These are phyloP conservation scores for Lasiurus borealis DNA, from an alignment of 2,113 vertebrate species.

Conservation along the genomic window DNA sequence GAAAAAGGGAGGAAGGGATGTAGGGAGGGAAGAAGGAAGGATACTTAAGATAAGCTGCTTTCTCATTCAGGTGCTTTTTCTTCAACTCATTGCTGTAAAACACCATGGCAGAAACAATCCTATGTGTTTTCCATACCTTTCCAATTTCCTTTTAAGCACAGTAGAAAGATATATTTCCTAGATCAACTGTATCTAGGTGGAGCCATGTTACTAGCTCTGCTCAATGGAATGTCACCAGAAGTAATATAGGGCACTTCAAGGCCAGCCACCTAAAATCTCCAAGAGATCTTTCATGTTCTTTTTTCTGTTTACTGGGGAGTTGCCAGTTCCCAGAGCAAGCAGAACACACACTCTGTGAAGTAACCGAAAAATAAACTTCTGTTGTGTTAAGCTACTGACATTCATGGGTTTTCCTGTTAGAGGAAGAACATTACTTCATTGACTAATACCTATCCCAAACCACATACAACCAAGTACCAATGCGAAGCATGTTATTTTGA, in stretches of 20 bases:
- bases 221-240: not conserved
- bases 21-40: no score
- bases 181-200: not conserved
- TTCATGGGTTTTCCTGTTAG: not conserved
- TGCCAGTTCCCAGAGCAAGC: not conserved
- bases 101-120: not conserved
- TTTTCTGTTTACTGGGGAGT: not conserved
- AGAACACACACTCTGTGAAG: constrained; percentile 17
- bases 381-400: not conserved
- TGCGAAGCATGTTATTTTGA: not conserved
- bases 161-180: not conserved
- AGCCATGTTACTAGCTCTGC: not conserved
- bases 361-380: not conserved
- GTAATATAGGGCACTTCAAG: not conserved
- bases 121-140: not conserved
- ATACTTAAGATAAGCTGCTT: not conserved
- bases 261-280: not conserved
- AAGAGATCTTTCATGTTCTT: not conserved
- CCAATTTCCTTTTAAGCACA: not conserved
- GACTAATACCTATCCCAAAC: not conserved
- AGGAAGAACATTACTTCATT: not conserved
- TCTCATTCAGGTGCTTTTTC: not conserved
- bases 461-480: not conserved
- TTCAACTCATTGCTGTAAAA: not conserved
- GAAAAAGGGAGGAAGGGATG: no score